These are phyloP conservation scores for Holothuria leucospilota DNA, from an alignment of 53 echinoderm and acorn worm species.

Conservation along the genomic window DNA sequence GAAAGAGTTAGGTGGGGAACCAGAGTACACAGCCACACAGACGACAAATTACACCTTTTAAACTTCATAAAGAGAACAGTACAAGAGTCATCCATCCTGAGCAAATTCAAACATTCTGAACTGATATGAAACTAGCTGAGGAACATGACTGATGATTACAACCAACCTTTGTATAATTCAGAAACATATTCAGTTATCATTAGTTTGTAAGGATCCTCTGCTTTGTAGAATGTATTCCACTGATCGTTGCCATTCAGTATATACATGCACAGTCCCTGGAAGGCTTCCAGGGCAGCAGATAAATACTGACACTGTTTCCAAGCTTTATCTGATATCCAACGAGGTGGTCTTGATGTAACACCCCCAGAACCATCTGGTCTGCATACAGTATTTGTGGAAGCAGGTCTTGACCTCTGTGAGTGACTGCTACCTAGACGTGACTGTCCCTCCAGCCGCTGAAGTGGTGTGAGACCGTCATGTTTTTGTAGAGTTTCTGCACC, in stretches of 20 bases:
- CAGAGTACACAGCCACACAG: too few relatives aligned
- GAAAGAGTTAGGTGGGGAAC: too few relatives aligned
- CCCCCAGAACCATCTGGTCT: slow-evolving; percentile 46
- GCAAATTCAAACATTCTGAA: too few relatives aligned
- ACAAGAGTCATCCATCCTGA: too few relatives aligned
- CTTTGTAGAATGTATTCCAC: slow-evolving; percentile 81
- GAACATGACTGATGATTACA: neutral
- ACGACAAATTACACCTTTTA: too few relatives aligned
- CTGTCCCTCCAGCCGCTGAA: slow-evolving; percentile 90
- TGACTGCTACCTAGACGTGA: slow-evolving; percentile 65
- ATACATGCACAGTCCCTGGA: slow-evolving; percentile 87
- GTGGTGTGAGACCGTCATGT: slow-evolving; percentile 93
- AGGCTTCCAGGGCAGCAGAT: slow-evolving; percentile 79
- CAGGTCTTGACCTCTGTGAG: slow-evolving; percentile 56
- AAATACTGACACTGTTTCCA: slow-evolving; percentile 99
- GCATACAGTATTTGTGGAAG: slow-evolving; percentile 51
- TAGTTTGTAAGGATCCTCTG: slow-evolving; percentile 74
- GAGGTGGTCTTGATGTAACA: slow-evolving; percentile 83
- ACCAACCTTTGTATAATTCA: neutral
- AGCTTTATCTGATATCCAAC: slow-evolving; percentile 91
- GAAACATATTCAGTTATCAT: slow-evolving; percentile 40
- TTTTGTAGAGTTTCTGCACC: slow-evolving; percentile 78
- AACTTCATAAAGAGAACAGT: too few relatives aligned
- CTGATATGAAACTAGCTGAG: too few relatives aligned
- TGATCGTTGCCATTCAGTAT: slow-evolving; percentile 82